These are phyloP conservation scores for Meleagris gallopavo DNA, from an alignment of 2,113 vertebrate species.

Conservation along the genomic window DNA sequence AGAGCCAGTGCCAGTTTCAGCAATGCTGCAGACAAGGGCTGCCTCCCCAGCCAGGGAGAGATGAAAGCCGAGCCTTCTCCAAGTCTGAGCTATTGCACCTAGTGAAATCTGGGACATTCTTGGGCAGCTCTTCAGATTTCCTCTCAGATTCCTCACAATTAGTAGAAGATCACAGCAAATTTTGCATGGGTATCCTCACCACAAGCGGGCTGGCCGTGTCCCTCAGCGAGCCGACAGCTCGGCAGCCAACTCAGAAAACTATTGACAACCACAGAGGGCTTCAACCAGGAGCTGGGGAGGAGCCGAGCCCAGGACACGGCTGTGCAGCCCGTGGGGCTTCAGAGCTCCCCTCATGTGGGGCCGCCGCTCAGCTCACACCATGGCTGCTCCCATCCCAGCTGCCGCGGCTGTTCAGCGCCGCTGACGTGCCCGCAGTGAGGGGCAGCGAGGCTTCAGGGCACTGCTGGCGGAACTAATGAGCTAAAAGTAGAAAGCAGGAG, in stretches of 20 bases:
- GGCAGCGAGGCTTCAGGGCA: background rate
- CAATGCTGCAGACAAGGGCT: background rate
- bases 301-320: background rate
- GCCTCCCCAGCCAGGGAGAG: background rate
- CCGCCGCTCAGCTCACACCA: background rate
- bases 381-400: background rate
- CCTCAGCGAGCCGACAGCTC: background rate
- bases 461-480: conserved; percentile 17
- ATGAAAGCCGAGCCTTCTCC: accelerated
- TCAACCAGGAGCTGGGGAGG: background rate
- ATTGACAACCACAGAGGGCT: background rate
- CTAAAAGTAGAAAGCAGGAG: conserved; percentile 59
- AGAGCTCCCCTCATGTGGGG: background rate
- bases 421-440: background rate
- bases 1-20: background rate
- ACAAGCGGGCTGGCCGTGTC: background rate
- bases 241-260: conserved; percentile 47
- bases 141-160: background rate
- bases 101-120: background rate
- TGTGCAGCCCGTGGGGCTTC: background rate
- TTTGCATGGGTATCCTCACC: background rate
- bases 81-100: background rate
- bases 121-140: background rate
- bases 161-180: conserved; percentile 2
- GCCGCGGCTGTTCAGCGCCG: background rate